Evolutionary conservation across 2,888 invertebrate genomes (phyloP).

Genomic region (Gasteruption jaculator): DNA sequence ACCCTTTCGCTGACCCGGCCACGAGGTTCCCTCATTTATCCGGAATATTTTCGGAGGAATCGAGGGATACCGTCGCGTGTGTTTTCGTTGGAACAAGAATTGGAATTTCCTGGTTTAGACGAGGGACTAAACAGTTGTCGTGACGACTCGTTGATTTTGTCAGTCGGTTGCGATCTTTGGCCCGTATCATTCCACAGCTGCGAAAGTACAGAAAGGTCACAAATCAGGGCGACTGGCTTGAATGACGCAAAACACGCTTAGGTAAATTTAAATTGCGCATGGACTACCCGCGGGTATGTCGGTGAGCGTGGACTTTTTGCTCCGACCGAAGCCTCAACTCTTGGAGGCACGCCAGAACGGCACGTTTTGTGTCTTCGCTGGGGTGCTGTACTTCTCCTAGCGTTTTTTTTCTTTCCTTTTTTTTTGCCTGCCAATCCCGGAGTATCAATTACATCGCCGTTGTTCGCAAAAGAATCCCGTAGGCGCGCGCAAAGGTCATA

Average conservation of each 20-base stretch:
- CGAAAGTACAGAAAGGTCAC: conserved; percentile 37
- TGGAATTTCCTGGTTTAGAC: no score
- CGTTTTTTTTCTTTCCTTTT: not conserved
- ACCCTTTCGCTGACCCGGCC: not conserved
- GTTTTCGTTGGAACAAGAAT: conserved; percentile 22
- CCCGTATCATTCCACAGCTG: conserved; percentile 40
- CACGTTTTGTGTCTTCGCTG: no score
- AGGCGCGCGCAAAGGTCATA: no score
- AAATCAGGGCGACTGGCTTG: conserved; percentile 38
- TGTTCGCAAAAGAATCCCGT: no score
- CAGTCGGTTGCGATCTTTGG: conserved; percentile 36
- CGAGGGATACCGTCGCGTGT: conserved; percentile 13
- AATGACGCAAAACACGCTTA: conserved; percentile 47
- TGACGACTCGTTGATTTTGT: conserved; percentile 41
- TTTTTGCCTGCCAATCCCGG: not conserved
- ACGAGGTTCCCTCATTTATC: conserved; percentile 10
- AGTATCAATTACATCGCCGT: no score
- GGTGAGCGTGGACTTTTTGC: conserved; percentile 24
- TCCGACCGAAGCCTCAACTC: no score
- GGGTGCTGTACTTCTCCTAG: no score
- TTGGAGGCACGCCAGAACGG: no score
- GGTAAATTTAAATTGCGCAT: conserved; percentile 49
- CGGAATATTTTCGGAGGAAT: conserved; percentile 1
- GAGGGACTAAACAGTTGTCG: no score
- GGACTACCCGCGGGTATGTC: conserved; percentile 24